Percentiles rank a stretch among this genome's conserved stretches.
Evolutionary conservation across 1,140 invertebrate genomes (phyloP).

Genomic region (Batillaria attramentaria): DNA sequence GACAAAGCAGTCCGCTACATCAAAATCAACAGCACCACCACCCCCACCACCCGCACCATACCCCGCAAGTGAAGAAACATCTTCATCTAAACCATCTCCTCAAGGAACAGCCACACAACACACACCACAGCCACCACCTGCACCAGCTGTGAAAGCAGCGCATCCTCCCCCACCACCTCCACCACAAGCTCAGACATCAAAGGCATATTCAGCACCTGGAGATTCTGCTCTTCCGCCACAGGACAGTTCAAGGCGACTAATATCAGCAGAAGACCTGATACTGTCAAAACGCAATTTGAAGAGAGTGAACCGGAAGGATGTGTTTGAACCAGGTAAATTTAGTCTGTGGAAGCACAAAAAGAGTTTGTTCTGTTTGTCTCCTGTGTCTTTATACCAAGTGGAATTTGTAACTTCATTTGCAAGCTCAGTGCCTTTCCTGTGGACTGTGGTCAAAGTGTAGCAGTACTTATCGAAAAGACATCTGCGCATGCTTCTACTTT

Average conservation of each 20-base stretch:
- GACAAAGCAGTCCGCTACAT: no score
- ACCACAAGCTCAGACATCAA: not conserved
- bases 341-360: not conserved
- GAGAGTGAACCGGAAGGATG: constrained; percentile 23
- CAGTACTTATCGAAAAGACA: not conserved
- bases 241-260: not conserved
- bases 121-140: not conserved
- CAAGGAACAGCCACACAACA: not conserved
- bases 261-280: constrained; percentile 9
- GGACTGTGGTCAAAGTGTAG: not conserved
- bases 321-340: constrained; percentile 19
- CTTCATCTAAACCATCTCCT: not conserved
- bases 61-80: no score
- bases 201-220: not conserved
- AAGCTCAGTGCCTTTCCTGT: not conserved
- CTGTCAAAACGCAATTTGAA: constrained; percentile 13
- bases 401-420: not conserved
- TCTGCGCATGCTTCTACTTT: not conserved
- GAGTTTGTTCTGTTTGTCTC: not conserved
- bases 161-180: not conserved
- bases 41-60: not conserved
- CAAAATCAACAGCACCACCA: not conserved
- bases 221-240: not conserved
- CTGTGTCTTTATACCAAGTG: not conserved
- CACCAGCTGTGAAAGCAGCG: not conserved